Evolutionary conservation across 2,797 vertebrate genomes (phyloP), one percentile per base, ranked within the genome.

Genomic region (Pseudochromis fuscus): DNA sequence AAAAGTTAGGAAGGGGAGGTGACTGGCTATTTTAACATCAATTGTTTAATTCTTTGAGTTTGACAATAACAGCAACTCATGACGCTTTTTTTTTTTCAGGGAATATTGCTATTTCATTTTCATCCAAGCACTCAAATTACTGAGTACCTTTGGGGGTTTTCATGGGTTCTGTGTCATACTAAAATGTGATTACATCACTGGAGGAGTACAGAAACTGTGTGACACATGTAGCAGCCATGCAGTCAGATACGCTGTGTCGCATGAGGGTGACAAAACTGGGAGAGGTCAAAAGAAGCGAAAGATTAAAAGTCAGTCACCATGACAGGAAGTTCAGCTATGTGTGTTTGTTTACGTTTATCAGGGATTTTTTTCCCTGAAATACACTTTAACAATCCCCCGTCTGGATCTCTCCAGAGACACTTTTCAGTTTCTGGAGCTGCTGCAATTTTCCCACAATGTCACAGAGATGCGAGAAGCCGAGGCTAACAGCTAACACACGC

Each of bases 11-110:
- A 75, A 85, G 3, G 31, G 67, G 53, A 73, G 42, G 59, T 9
- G 31, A 30, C 21, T 1, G 27, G 40, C 50, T 82, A 74, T 79
- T 83, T 76, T 51, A 53, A 56, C 28, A 56, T 9, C 76, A 61
- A 82, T 85, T 88, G 83, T 82, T 33, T 77, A 64, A 74, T 83
- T 81, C 73, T 62, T 78, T 23, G 6, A 79, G 60, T 49, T 42
- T 42, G 27, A 62, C 72, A 70, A 73, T 27, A 72, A 75, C 7
- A 63, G 69, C 27, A 24, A 66, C 51, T 30, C 44, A 8, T 2
- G 23, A 24, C 23, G 24, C 38, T 19, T 56, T n/a, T n/a, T 9
- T 4, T 53, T 35, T 67, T 55, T 23, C n/a, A 13, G 2, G 21
- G 56, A 52, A 59, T 18, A 37, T 59, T 59, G 13, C 52, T 30